phyloP scores from a whole-genome alignment of 1,140 invertebrate species.

The Sitophilus oryzae region DNA sequence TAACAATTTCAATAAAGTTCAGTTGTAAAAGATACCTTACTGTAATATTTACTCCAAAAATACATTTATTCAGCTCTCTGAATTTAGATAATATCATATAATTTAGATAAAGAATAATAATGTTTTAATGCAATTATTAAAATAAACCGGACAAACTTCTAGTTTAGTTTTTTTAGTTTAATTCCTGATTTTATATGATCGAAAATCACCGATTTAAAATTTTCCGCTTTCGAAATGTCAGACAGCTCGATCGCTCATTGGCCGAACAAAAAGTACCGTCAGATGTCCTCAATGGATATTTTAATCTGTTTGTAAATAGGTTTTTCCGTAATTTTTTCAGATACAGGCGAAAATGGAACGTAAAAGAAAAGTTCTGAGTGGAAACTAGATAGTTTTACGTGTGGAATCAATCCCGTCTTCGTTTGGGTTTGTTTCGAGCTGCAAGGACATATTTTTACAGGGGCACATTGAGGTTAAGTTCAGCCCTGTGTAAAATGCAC shows the following conservation, averaged over 20 bases:
- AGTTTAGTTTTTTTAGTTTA: too few relatives aligned
- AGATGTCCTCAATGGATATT: background rate
- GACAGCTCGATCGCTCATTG: background rate
- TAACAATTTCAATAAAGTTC: too few relatives aligned
- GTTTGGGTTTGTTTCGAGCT: background rate
- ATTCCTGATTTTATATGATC: too few relatives aligned
- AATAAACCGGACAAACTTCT: too few relatives aligned
- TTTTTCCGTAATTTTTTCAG: background rate
- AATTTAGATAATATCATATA: too few relatives aligned
- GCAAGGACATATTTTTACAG: background rate
- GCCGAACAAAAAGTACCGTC: background rate
- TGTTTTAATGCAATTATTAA: too few relatives aligned
- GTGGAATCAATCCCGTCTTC: background rate
- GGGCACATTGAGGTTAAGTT: background rate
- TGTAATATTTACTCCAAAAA: too few relatives aligned
- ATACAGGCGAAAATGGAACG: background rate
- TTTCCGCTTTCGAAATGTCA: background rate
- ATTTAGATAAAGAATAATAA: too few relatives aligned
- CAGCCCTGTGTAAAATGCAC: background rate
- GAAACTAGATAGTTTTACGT: background rate
- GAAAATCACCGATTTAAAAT: too few relatives aligned
- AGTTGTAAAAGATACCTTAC: too few relatives aligned
- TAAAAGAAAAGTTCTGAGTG: background rate
- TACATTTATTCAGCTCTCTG: too few relatives aligned
- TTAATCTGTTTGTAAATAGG: background rate